Evolutionary conservation across 2,113 vertebrate species (phyloP).

Genomic region (Halichoeres trimaculatus): DNA sequence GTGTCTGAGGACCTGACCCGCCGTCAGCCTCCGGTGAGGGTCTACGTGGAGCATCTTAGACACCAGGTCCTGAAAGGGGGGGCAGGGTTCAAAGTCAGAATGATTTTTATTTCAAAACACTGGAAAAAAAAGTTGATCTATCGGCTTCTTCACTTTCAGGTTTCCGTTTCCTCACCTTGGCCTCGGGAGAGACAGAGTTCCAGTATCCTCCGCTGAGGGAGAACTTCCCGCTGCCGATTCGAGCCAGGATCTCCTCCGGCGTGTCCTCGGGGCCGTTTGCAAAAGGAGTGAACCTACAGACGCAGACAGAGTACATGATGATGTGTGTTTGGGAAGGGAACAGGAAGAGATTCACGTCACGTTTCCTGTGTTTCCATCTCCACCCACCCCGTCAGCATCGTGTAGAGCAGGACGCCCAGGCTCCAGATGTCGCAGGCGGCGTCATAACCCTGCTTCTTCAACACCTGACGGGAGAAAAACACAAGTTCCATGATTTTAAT

Average conservation of each 20-base stretch:
- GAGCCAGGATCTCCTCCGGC: slow-evolving; percentile 93
- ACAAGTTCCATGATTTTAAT: background rate
- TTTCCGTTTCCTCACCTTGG: slow-evolving; percentile 89
- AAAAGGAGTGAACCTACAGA: slow-evolving; percentile 91
- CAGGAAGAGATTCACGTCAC: background rate
- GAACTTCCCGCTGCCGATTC: slow-evolving; percentile 95
- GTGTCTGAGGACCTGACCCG: slow-evolving; percentile 94
- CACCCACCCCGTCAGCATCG: slow-evolving; percentile 82
- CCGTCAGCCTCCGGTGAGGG: slow-evolving; percentile 93
- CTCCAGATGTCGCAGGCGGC: slow-evolving; percentile 87
- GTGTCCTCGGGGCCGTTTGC: slow-evolving; percentile 96
- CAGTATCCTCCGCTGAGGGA: slow-evolving; percentile 95
- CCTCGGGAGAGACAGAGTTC: slow-evolving; percentile 93
- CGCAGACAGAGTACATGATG: background rate
- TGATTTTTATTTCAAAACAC: too few species aligned
- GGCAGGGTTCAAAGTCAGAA: slow-evolving; percentile 9
- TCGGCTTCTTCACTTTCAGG: too few species aligned
- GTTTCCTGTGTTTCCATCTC: background rate
- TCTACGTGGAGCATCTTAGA: slow-evolving; percentile 98
- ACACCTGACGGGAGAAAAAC: slow-evolving; percentile 63
- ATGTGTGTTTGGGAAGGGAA: too few species aligned
- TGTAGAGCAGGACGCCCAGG: slow-evolving; percentile 85
- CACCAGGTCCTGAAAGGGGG: slow-evolving; percentile 88
- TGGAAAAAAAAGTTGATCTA: too few species aligned
- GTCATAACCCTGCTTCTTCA: slow-evolving; percentile 86